These are phyloP conservation scores for Semicossyphus pulcher DNA, from an alignment of 2,113 vertebrate genomes.

Conservation along the genomic window DNA sequence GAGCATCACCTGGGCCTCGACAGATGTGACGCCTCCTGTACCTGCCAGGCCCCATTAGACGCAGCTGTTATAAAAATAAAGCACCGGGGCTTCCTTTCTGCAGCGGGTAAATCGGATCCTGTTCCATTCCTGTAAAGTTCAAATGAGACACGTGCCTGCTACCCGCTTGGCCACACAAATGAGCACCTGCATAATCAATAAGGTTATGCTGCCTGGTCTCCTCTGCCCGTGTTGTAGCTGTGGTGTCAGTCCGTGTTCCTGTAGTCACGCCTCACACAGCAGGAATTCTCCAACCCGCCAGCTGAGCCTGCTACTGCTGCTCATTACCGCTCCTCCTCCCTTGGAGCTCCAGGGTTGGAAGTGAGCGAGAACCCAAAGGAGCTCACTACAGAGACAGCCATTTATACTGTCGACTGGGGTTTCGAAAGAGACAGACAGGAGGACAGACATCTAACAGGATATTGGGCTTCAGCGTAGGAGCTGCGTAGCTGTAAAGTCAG, in stretches of 20 bases:
- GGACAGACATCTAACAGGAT: slow-evolving; percentile 29
- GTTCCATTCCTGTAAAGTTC: slow-evolving; percentile 80
- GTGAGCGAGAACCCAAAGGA: slow-evolving; percentile 36
- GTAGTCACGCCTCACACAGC: slow-evolving; percentile 59
- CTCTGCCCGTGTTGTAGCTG: slow-evolving; percentile 42
- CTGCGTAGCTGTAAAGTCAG: slow-evolving; percentile 34
- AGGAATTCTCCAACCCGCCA: slow-evolving; percentile 50
- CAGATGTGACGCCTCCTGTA: slow-evolving; percentile 86
- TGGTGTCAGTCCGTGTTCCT: slow-evolving; percentile 54
- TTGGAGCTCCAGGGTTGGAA: slow-evolving; percentile 40
- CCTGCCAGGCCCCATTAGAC: slow-evolving; percentile 84
- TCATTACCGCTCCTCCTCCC: slow-evolving; percentile 66
- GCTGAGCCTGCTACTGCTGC: slow-evolving; percentile 45
- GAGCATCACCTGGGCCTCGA: slow-evolving; percentile 80
- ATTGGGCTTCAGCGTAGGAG: slow-evolving; percentile 26
- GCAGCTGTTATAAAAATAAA: slow-evolving; percentile 84
- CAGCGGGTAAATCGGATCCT: slow-evolving; percentile 67
- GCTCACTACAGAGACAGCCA: slow-evolving; percentile 27
- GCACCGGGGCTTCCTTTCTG: slow-evolving; percentile 62
- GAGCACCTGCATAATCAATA: slow-evolving; percentile 78
- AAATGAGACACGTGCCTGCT: slow-evolving; percentile 78
- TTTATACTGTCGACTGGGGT: slow-evolving; percentile 30
- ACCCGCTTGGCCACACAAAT: slow-evolving; percentile 78
- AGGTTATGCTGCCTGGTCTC: slow-evolving; percentile 49
- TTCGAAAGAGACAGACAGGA: slow-evolving; percentile 26